These are phyloP conservation scores for Athene noctua DNA, from an alignment of 2,113 vertebrate species.

Conservation along the genomic window DNA sequence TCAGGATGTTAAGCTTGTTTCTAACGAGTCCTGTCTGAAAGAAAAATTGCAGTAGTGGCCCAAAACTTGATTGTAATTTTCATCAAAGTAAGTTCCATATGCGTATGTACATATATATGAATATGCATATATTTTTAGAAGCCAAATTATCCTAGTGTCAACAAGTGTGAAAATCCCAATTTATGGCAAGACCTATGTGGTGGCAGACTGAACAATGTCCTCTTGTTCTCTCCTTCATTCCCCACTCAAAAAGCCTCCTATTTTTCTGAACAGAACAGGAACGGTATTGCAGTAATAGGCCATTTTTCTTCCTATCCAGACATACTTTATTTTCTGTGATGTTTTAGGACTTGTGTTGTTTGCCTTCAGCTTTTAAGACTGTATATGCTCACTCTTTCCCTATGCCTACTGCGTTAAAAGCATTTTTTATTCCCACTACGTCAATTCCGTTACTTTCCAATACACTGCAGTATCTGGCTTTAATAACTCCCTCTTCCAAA, in stretches of 20 bases:
- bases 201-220: background rate
- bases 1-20: background rate
- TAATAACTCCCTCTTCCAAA: background rate
- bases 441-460: slow-evolving; percentile 21
- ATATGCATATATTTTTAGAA: background rate
- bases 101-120: background rate
- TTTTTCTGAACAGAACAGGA: background rate
- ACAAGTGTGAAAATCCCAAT: background rate
- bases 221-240: background rate
- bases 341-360: background rate
- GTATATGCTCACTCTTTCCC: background rate
- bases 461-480: slow-evolving; percentile 20
- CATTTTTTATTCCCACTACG: background rate
- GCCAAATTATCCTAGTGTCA: background rate
- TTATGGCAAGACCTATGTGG: background rate
- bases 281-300: background rate
- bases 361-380: background rate
- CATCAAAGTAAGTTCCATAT: background rate
- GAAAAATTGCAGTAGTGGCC: background rate
- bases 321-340: background rate
- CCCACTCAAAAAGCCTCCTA: background rate
- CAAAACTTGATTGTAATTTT: background rate
- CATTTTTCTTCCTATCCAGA: background rate
- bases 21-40: background rate
- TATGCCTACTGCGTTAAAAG: background rate